Percentiles rank a stretch among this genome's conserved stretches.
Conservation (phyloP, 2,113 vertebrate genomes). For the Malurus cyaneus region DNA sequence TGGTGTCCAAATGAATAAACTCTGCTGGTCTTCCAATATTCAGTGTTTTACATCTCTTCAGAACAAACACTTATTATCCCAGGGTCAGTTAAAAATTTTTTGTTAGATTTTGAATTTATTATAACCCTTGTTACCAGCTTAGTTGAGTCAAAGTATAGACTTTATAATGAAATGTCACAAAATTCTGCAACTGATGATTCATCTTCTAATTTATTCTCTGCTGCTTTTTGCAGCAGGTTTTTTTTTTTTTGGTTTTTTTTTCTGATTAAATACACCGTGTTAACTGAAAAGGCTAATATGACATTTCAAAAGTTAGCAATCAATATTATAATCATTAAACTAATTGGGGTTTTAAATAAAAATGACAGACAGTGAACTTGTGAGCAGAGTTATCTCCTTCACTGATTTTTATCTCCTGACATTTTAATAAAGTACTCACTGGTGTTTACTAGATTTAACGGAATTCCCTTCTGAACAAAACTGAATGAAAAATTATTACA, state of each 20-base stretch:
- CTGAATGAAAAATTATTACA: background rate
- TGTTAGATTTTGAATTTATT: background rate
- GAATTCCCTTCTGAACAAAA: slow-evolving; percentile 1
- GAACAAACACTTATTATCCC: background rate
- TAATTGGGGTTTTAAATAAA: slow-evolving; percentile 39
- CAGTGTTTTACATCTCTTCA: background rate
- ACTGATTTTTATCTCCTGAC: slow-evolving; percentile 40
- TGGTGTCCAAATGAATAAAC: background rate
- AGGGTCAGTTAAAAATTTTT: background rate
- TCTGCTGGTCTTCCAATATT: background rate
- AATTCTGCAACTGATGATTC: background rate
- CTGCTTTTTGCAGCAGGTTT: background rate
- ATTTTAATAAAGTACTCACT: slow-evolving; percentile 6
- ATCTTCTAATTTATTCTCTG: background rate
- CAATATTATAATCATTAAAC: slow-evolving; percentile 41
- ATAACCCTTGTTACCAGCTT: background rate
- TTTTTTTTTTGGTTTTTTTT: background rate
- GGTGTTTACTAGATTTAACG: background rate
- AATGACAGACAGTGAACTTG: background rate
- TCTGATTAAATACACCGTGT: background rate
- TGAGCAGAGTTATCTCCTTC: background rate
- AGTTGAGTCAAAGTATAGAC: background rate
- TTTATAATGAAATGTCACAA: slow-evolving; percentile 18
- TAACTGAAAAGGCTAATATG: background rate
- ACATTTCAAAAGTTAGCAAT: slow-evolving; percentile 41